Conservation (phyloP, 2,888 invertebrate species). For the Invenusta paracnida region DNA sequence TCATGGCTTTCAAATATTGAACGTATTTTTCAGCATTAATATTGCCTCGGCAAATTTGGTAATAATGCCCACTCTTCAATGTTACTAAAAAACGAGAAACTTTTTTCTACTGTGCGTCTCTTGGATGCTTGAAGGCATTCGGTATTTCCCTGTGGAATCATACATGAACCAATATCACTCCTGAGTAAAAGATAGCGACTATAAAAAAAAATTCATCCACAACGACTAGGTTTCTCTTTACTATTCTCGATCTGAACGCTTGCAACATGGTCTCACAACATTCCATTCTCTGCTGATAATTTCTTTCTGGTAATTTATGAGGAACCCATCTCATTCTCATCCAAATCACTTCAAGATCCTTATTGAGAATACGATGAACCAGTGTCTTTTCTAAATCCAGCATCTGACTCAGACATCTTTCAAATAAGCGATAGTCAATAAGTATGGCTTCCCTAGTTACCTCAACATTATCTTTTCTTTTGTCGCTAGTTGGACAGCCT, state of each 20-base stretch:
- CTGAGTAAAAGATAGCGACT: background rate
- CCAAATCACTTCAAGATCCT: background rate
- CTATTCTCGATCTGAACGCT: background rate
- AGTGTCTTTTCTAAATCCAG: background rate
- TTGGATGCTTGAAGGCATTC: background rate
- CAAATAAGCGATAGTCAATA: background rate
- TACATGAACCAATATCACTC: background rate
- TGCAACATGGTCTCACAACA: background rate
- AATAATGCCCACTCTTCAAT: too few relatives aligned
- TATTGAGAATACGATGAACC: background rate
- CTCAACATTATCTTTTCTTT: background rate
- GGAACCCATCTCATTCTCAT: background rate
- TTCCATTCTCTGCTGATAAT: background rate
- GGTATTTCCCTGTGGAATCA: background rate
- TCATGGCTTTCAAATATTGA: too few relatives aligned
- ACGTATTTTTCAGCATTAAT: background rate
- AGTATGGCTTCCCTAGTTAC: background rate
- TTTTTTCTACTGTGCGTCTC: background rate
- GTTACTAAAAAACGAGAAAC: background rate
- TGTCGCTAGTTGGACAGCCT: background rate
- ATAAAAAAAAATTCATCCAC: background rate
- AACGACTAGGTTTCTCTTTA: background rate
- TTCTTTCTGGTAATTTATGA: background rate
- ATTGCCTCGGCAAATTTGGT: too few relatives aligned
- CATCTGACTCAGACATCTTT: background rate